A percentile compares a stretch with the other conserved stretches of the same genome.
Evolutionary conservation across 2,797 vertebrate species (phyloP).

Genomic region (Protonibea diacanthus): DNA sequence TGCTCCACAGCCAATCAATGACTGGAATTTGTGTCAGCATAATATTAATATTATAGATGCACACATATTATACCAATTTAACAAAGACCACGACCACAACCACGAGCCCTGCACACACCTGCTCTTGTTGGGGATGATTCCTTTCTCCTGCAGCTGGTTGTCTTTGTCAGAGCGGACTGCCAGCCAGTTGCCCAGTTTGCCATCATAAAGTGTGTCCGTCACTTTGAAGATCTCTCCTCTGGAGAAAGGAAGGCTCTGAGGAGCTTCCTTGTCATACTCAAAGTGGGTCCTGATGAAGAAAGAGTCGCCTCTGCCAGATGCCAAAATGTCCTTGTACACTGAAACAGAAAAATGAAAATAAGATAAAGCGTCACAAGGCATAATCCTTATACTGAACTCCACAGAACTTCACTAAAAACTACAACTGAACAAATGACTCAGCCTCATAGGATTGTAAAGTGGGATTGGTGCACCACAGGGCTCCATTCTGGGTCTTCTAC

Average conservation of each 20-base stretch:
- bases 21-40: background rate
- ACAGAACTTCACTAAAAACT: background rate
- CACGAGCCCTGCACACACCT: slow-evolving; percentile 76
- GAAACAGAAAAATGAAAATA: slow-evolving; percentile 45
- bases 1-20: background rate
- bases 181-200: slow-evolving; percentile 97
- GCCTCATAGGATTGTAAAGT: background rate
- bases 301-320: slow-evolving; percentile 94
- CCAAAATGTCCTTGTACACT: slow-evolving; percentile 97
- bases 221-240: slow-evolving; percentile 96
- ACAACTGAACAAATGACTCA: background rate
- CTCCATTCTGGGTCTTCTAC: background rate
- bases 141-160: slow-evolving; percentile 94
- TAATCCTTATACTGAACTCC: background rate
- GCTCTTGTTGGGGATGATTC: slow-evolving; percentile 98
- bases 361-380: background rate
- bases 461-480: background rate
- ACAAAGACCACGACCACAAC: background rate
- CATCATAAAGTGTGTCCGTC: slow-evolving; percentile 95
- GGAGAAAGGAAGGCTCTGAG: slow-evolving; percentile 92
- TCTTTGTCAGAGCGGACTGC: slow-evolving; percentile 90
- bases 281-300: slow-evolving; percentile 99
- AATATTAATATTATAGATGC: background rate
- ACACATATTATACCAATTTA: background rate
- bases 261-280: slow-evolving; percentile 94